Conservation (phyloP, 2,888 invertebrate species). For the Andrena bicolor region DNA sequence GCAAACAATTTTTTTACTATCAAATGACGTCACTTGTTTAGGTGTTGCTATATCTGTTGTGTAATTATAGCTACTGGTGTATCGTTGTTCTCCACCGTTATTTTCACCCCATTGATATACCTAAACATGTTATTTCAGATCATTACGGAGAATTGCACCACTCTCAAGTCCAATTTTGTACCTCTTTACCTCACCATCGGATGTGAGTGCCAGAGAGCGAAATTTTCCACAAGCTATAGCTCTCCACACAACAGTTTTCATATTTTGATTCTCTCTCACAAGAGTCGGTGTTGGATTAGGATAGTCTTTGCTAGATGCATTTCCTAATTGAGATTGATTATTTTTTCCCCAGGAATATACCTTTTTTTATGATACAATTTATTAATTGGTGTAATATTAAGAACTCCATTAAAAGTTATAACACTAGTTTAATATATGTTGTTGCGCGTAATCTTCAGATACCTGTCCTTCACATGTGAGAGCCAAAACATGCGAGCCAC, state of each 20-base stretch:
- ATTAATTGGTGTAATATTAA: not conserved
- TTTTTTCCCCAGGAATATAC: constrained; percentile 87
- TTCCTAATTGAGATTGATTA: too few species aligned
- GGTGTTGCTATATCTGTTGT: too few species aligned
- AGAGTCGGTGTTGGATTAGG: constrained; percentile 86
- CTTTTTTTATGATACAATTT: constrained; percentile 52
- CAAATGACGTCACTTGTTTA: constrained; percentile 83
- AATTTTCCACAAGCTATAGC: too few species aligned
- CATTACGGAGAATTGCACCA: too few species aligned
- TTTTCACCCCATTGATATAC: constrained; percentile 44
- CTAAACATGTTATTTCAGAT: too few species aligned
- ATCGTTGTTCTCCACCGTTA: too few species aligned
- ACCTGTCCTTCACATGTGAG: constrained; percentile 86
- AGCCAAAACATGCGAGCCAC: constrained; percentile 88
- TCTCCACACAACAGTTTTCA: too few species aligned
- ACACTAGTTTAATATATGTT: not conserved
- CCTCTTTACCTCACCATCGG: too few species aligned
- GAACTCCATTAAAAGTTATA: not conserved
- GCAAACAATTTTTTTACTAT: constrained; percentile 84
- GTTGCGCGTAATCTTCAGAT: not conserved
- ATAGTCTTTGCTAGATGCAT: constrained; percentile 61
- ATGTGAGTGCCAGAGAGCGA: too few species aligned
- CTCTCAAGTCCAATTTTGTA: too few species aligned
- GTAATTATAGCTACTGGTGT: too few species aligned
- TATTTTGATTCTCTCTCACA: constrained; percentile 83